Conservation (phyloP, 2,888 invertebrate genomes). For the Agriopis leucophaearia region DNA sequence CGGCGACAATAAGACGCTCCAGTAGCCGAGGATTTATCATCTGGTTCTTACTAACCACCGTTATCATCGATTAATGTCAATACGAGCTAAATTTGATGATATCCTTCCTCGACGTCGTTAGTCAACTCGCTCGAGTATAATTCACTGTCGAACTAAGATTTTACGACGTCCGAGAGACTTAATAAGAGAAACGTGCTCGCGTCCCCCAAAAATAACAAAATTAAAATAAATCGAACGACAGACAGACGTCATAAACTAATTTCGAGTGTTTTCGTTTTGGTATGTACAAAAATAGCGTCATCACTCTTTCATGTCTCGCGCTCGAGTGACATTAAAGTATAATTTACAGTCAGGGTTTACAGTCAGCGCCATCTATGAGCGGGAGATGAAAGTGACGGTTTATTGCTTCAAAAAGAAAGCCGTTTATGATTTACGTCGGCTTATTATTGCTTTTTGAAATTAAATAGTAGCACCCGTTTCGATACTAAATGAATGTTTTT, state of each 20-base stretch:
- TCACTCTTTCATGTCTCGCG: constrained; percentile 84
- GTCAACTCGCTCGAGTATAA: constrained; percentile 75
- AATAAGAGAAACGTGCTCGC: constrained; percentile 73
- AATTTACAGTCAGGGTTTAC: constrained; percentile 76
- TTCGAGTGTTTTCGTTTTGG: constrained; percentile 86
- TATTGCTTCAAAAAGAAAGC: constrained; percentile 73
- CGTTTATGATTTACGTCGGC: constrained; percentile 75
- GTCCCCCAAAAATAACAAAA: constrained; percentile 84
- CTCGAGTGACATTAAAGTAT: constrained; percentile 82
- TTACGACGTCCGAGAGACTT: constrained; percentile 73
- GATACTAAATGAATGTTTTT: constrained; percentile 57
- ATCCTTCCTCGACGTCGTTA: constrained; percentile 64
- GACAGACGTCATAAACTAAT: constrained; percentile 86
- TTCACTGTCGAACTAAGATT: constrained; percentile 76
- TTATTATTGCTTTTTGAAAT: constrained; percentile 71
- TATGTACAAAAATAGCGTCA: constrained; percentile 82
- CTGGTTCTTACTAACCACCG: constrained; percentile 50
- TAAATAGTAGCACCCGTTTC: constrained; percentile 65
- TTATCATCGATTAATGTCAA: constrained; percentile 71
- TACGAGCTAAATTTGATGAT: constrained; percentile 64
- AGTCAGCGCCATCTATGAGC: constrained; percentile 78
- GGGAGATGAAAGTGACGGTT: constrained; percentile 74
- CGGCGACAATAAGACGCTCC: constrained; percentile 54
- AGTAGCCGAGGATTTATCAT: constrained; percentile 57
- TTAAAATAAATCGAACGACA: constrained; percentile 86